A percentile compares a stretch with the other conserved stretches of the same genome.
phyloP scores from a whole-genome alignment of 2,113 vertebrate genomes.

The Elephas maximus region DNA sequence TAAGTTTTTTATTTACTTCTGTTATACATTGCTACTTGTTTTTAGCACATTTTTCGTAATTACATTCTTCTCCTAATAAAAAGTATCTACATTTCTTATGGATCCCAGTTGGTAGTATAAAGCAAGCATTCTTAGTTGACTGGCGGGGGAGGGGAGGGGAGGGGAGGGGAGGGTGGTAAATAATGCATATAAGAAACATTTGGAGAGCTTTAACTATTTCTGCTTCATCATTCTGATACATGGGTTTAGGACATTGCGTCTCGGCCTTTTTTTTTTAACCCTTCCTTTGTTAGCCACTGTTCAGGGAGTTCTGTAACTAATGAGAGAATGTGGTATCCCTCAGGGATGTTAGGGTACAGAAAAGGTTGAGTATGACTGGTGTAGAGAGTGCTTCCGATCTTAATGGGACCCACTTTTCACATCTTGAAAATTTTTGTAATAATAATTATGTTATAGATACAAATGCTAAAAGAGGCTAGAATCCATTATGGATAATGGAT shows the following conservation, averaged over 20 bases:
- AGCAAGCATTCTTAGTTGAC: constrained; percentile 39
- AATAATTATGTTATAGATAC: not conserved
- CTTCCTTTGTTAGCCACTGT: not conserved
- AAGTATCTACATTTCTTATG: constrained; percentile 32
- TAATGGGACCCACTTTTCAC: constrained; percentile 13
- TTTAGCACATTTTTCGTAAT: constrained; percentile 39
- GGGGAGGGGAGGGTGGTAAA: not conserved
- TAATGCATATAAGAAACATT: not conserved
- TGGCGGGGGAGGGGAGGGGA: too few relatives aligned
- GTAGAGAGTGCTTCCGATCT: not conserved
- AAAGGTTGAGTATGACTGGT: constrained; percentile 21
- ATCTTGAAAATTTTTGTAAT: constrained; percentile 51
- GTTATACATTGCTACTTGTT: constrained; percentile 22
- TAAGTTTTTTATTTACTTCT: not conserved
- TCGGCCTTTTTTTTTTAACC: not conserved
- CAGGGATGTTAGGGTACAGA: not conserved
- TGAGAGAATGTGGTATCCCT: not conserved
- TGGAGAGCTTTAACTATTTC: constrained; percentile 1
- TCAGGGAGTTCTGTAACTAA: not conserved
- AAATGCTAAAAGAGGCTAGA: constrained; percentile 17
- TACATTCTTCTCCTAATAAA: not conserved
- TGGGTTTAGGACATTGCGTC: not conserved
- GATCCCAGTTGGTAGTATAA: not conserved
- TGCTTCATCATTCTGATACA: not conserved
- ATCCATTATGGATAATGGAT: not conserved